These are phyloP conservation scores for Nemopilema nomurai DNA, from an alignment of 30 jellyfish, hydroid and myxozoan genomes.

Conservation along the genomic window DNA sequence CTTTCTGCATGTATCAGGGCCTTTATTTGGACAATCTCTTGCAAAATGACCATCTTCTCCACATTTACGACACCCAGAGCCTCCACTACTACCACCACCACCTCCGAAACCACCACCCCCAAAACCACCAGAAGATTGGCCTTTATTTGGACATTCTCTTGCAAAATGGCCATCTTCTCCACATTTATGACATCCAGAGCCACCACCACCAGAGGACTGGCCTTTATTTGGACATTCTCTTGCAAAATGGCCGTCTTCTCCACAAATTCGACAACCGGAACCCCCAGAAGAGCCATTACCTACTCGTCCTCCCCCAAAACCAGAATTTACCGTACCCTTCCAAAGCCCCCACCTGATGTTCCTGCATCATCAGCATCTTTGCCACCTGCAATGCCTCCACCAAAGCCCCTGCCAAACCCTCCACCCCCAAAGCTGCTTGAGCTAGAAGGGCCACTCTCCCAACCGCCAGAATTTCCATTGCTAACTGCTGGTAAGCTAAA, in stretches of 20 bases:
- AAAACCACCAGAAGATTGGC: constrained; percentile 6
- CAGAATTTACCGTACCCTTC: constrained; percentile 45
- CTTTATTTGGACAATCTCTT: constrained; percentile 79
- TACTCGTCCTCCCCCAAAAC: constrained; percentile 49
- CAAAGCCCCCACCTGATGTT: constrained; percentile 61
- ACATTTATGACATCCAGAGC: constrained; percentile 80
- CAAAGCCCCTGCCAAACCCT: constrained; percentile 50
- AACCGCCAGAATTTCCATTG: constrained; percentile 38
- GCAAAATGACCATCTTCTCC: constrained; percentile 98
- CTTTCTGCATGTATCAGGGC: constrained; percentile 71
- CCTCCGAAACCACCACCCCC: constrained; percentile 53
- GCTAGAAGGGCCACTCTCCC: constrained; percentile 15
- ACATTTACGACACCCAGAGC: constrained; percentile 80
- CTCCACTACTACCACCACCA: constrained; percentile 79
- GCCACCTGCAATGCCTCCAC: constrained; percentile 59
- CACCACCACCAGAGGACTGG: constrained; percentile 17
- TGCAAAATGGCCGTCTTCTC: constrained; percentile 86
- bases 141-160: constrained; percentile 80
- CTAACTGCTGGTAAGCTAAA: constrained; percentile 17
- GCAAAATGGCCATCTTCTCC: constrained; percentile 98
- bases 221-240: constrained; percentile 69
- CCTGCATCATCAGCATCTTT: constrained; percentile 21
- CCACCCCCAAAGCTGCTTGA: constrained; percentile 43
- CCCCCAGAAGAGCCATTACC: constrained; percentile 79
- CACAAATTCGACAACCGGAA: constrained; percentile 67